phyloP scores from a whole-genome alignment of 2,113 vertebrate genomes.

The Gobiocypris rarus region DNA sequence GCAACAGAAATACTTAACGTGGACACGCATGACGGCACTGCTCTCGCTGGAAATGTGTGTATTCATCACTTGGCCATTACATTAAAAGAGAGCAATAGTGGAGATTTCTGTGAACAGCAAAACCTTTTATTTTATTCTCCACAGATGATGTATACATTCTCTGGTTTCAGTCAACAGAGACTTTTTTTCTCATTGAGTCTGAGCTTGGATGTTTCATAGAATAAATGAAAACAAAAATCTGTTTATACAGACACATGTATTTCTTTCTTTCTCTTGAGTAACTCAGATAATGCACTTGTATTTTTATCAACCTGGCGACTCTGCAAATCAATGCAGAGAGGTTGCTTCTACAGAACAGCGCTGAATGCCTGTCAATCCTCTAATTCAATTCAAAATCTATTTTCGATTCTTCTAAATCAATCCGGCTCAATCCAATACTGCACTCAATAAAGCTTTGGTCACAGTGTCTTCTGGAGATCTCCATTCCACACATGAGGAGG shows the following conservation, averaged over 20 bases:
- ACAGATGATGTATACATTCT: slow-evolving; percentile 16
- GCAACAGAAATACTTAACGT: slow-evolving; percentile 35
- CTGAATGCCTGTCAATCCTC: neutral
- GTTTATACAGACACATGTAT: neutral
- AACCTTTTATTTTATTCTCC: slow-evolving; percentile 37
- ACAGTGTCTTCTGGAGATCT: neutral
- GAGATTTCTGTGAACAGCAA: slow-evolving; percentile 9
- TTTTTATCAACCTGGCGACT: neutral
- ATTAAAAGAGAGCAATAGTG: slow-evolving; percentile 20
- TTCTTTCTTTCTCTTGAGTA: neutral
- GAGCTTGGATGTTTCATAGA: neutral
- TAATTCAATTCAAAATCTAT: slow-evolving; percentile 23
- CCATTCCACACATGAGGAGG: neutral
- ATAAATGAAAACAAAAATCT: neutral
- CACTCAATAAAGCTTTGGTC: neutral
- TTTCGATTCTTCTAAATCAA: slow-evolving; percentile 34
- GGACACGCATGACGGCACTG: slow-evolving; percentile 32
- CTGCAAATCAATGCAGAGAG: slow-evolving; percentile 6
- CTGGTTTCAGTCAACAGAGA: neutral
- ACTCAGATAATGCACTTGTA: neutral
- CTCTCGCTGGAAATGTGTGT: slow-evolving; percentile 21
- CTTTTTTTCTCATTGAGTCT: neutral
- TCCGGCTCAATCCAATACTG: slow-evolving; percentile 7
- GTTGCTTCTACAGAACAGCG: neutral
- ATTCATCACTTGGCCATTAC: slow-evolving; percentile 37